A percentile compares a stretch with the other conserved stretches of the same genome.
These are phyloP conservation scores for Aspidapion aeneum DNA, from an alignment of 2,888 invertebrate genomes.

Conservation along the genomic window DNA sequence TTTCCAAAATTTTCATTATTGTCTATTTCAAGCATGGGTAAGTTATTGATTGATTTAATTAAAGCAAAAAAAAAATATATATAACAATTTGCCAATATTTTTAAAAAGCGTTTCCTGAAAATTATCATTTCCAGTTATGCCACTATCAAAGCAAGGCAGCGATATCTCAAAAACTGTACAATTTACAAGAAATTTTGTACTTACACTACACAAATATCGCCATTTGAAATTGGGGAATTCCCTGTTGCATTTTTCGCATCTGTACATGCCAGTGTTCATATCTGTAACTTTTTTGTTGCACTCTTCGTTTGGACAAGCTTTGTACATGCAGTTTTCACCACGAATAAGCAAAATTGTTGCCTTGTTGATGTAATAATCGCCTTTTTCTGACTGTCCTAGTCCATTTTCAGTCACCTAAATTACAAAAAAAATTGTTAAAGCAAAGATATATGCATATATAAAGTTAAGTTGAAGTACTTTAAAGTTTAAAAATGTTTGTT, in stretches of 20 bases:
- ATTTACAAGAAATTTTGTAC: constrained; percentile 38
- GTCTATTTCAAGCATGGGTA: too few species aligned
- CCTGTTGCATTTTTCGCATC: constrained; percentile 93
- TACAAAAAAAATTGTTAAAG: too few species aligned
- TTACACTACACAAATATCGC: constrained; percentile 75
- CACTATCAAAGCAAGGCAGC: too few species aligned
- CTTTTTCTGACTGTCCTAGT: constrained; percentile 70
- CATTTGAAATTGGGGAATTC: constrained; percentile 85
- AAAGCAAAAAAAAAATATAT: too few species aligned
- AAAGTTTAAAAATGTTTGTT: neutral
- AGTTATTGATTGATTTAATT: too few species aligned
- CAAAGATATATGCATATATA: too few species aligned
- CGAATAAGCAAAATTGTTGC: constrained; percentile 76
- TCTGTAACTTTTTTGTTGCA: constrained; percentile 97
- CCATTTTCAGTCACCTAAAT: constrained; percentile 49
- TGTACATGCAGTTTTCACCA: constrained; percentile 83
- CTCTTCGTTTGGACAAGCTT: constrained; percentile 81
- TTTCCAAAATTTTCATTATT: too few species aligned
- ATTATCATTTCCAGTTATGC: too few species aligned
- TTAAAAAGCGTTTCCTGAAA: too few species aligned
- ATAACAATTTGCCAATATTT: too few species aligned
- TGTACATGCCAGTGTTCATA: constrained; percentile 79
- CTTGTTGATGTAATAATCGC: constrained; percentile 78
- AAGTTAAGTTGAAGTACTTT: too few species aligned
- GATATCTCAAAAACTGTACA: constrained; percentile 1